Percentiles rank a stretch among this genome's conserved stretches.
Evolutionary conservation across 2,888 invertebrate species (phyloP).

Genomic region (Temnothorax ravouxi): DNA sequence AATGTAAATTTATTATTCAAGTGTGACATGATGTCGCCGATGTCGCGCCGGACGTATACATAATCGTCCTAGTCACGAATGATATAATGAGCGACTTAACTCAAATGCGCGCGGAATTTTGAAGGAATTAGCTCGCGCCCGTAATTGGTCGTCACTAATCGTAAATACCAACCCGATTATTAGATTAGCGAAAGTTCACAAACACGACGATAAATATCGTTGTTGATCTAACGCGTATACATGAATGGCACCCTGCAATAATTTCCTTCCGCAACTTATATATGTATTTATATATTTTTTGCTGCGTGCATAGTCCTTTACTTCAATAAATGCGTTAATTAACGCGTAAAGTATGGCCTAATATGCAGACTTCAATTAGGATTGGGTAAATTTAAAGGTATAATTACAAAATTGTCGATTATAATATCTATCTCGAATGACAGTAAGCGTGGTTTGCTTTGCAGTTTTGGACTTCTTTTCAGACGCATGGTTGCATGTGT

Average conservation of each 20-base stretch:
- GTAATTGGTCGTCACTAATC: not conserved
- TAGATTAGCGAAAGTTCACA: conserved; percentile 39
- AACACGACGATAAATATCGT: not conserved
- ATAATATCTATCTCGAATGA: not conserved
- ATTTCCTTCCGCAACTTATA: conserved; percentile 8
- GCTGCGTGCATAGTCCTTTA: no score
- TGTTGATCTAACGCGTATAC: not conserved
- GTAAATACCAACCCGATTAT: not conserved
- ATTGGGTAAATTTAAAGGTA: not conserved
- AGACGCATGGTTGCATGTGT: not conserved
- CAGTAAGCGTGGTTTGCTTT: not conserved
- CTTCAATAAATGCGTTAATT: no score
- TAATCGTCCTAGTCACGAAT: conserved; percentile 4
- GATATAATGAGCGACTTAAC: conserved; percentile 3
- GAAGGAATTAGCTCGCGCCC: not conserved
- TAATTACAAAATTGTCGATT: not conserved
- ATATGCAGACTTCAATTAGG: not conserved
- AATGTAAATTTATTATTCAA: conserved; percentile 24
- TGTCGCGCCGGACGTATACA: not conserved
- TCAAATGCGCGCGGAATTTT: conserved; percentile 14
- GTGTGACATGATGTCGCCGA: not conserved
- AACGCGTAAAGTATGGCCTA: no score
- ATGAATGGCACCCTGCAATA: not conserved
- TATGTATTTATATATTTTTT: not conserved
- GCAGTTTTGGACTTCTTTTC: not conserved